Percentiles rank a stretch among this genome's conserved stretches.
Conservation (phyloP, 2,797 vertebrate genomes). For the Adelosebastes latens region DNA sequence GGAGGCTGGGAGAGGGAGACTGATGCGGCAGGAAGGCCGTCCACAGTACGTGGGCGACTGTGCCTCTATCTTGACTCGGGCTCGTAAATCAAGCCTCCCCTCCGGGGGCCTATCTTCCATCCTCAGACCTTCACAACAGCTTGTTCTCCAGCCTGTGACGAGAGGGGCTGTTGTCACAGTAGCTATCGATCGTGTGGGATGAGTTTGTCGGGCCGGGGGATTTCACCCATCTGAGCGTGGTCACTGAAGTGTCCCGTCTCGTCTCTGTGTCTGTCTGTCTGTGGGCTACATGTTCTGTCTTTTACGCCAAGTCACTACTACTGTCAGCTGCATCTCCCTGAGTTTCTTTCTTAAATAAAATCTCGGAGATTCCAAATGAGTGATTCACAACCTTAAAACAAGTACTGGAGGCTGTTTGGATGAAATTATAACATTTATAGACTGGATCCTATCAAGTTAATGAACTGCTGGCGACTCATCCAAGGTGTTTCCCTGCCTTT, state of each 20-base stretch:
- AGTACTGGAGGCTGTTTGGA: neutral
- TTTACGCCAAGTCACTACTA: conserved; percentile 35
- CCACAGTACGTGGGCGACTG: conserved; percentile 61
- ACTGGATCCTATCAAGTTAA: neutral
- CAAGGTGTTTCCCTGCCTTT: neutral
- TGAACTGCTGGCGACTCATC: neutral
- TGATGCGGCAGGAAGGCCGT: conserved; percentile 72
- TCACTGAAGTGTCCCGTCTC: conserved; percentile 66
- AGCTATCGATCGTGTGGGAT: conserved; percentile 78
- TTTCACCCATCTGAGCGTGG: conserved; percentile 71
- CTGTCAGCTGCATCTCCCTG: conserved; percentile 33
- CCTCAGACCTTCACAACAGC: conserved; percentile 78
- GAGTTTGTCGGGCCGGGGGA: conserved; percentile 71
- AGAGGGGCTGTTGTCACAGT: conserved; percentile 75
- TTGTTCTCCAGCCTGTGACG: conserved; percentile 78
- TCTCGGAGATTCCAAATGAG: neutral
- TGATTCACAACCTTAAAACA: neutral
- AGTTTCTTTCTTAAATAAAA: conserved; percentile 4
- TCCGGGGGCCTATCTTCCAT: conserved; percentile 72
- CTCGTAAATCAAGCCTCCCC: conserved; percentile 79
- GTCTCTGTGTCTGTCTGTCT: conserved; percentile 61
- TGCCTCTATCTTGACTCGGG: conserved; percentile 70
- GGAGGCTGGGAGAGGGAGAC: conserved; percentile 49
- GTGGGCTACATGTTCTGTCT: conserved; percentile 50
- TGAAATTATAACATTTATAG: neutral